phyloP scores from a whole-genome alignment of 1,140 invertebrate species.

The Pachyrhynchus sulphureomaculatus region DNA sequence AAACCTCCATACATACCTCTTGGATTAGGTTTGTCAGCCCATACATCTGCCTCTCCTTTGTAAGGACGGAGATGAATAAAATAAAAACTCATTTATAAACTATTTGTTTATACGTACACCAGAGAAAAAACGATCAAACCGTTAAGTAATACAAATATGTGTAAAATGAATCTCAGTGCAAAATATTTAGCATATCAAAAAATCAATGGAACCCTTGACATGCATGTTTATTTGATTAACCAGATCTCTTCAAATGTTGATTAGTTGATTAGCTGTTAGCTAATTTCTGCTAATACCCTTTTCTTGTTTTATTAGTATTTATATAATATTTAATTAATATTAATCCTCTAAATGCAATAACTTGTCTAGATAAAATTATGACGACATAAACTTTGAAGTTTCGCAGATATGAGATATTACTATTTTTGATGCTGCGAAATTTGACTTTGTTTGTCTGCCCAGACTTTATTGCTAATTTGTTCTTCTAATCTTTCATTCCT shows the following conservation, averaged over 20 bases:
- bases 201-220: conserved; percentile 12
- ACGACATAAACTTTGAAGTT: no score
- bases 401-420: no score
- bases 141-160: neutral
- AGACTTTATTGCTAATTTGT: no score
- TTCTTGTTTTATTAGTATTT: conserved; percentile 6
- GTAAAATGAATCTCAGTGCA: neutral
- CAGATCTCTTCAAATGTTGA: neutral
- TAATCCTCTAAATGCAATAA: no score
- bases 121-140: neutral
- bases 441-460: no score
- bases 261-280: conserved; percentile 1
- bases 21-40: conserved; percentile 6
- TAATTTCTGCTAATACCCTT: conserved; percentile 6
- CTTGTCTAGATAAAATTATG: no score
- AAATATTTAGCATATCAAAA: conserved; percentile 7
- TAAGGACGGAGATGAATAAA: neutral
- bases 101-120: neutral
- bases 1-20: conserved; percentile 9
- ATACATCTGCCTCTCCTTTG: conserved; percentile 18
- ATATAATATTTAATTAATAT: no score
- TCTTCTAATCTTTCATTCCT: no score
- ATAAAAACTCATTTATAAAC: conserved; percentile 24
- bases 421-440: no score
- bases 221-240: conserved; percentile 9